A percentile compares a stretch with the other conserved stretches of the same genome.
Evolutionary conservation across 2,113 vertebrate genomes (phyloP).

Genomic region (human (Homo sapiens)): GRCh38 chr9:7941501-7942000

Average conservation of each 20-base stretch:
- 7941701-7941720: not conserved
- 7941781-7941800: not conserved
- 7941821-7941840: not conserved
- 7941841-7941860: not conserved
- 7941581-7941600: not conserved
- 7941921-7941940: not conserved
- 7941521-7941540: not conserved
- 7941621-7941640: not conserved
- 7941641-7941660: not conserved
- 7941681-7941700: not conserved
- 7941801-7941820: not conserved
- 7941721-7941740: not conserved
- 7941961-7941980: not conserved
- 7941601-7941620: not conserved
- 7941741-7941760: not conserved
- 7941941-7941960: not conserved
- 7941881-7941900: not conserved
- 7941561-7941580: not conserved
- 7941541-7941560: not conserved
- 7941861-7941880: not conserved
- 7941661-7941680: not conserved
- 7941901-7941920: not conserved
- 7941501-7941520: not conserved
- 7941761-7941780: not conserved
- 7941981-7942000: not conserved